A percentile compares a stretch with the other conserved stretches of the same genome.
phyloP scores from a whole-genome alignment of 2,888 invertebrate species.

The Drosophila trichaetosa region DNA sequence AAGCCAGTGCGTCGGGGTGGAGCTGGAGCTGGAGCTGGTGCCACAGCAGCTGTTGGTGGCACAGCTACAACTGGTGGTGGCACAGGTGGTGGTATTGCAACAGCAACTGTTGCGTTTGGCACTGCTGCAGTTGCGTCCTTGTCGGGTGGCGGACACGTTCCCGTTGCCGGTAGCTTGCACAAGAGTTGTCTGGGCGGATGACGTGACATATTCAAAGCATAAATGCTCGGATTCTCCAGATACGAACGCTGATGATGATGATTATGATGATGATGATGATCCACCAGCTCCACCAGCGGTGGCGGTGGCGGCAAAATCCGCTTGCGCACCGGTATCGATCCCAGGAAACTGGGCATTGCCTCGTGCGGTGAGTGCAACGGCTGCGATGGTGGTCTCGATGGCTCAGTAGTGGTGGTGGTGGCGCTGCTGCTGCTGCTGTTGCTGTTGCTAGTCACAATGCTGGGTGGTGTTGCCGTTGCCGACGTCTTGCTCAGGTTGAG shows the following conservation, averaged over 20 bases:
- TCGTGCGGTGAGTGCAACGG: constrained; percentile 84
- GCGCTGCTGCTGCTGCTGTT: constrained; percentile 58
- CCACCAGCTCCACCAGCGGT: constrained; percentile 63
- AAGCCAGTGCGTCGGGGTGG: constrained; percentile 92
- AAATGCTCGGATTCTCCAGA: constrained; percentile 64
- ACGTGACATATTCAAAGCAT: constrained; percentile 83
- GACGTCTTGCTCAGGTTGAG: constrained; percentile 68
- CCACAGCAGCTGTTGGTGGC: constrained; percentile 54
- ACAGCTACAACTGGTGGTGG: constrained; percentile 77
- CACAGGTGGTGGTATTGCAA: constrained; percentile 78
- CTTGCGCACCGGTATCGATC: constrained; percentile 84
- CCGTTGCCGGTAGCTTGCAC: constrained; percentile 55
- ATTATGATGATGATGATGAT: constrained; percentile 37
- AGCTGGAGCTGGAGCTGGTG: constrained; percentile 77
- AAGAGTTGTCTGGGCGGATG: constrained; percentile 76
- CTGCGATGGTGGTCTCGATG: constrained; percentile 74
- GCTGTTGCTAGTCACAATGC: constrained; percentile 39
- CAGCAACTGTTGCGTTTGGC: constrained; percentile 4
- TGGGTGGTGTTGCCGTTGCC: constrained; percentile 45
- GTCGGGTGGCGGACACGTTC: constrained; percentile 80
- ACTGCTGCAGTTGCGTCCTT: constrained; percentile 30
- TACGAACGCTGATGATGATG: constrained; percentile 64
- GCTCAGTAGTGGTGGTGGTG: constrained; percentile 77
- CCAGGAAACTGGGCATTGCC: constrained; percentile 84
- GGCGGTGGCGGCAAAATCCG: constrained; percentile 75